These are phyloP conservation scores for Eucidaris tribuloides DNA, from an alignment of 35 echinoderm and acorn worm species.

Conservation along the genomic window DNA sequence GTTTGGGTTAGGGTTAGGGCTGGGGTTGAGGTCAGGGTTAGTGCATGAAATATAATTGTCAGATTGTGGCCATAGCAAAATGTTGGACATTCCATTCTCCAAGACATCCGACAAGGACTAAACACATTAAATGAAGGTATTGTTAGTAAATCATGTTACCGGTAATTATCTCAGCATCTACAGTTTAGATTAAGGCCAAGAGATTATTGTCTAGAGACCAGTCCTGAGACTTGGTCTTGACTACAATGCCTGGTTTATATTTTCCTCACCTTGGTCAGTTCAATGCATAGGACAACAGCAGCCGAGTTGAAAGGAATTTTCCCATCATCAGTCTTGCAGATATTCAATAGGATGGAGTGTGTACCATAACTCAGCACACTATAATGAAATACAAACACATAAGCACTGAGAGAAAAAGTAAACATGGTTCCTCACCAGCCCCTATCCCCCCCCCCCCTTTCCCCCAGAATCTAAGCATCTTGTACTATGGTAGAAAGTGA, in stretches of 20 bases:
- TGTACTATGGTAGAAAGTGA: too few species aligned
- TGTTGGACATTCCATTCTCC: not conserved
- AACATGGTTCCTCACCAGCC: too few species aligned
- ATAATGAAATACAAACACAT: too few species aligned
- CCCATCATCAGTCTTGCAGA: constrained; percentile 58
- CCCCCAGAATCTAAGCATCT: too few species aligned
- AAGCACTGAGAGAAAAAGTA: too few species aligned
- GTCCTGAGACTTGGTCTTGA: not conserved
- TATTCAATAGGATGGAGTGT: constrained; percentile 53
- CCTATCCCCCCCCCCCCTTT: too few species aligned
- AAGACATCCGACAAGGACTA: not conserved
- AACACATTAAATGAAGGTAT: not conserved
- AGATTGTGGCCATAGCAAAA: too few species aligned
- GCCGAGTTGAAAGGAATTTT: constrained; percentile 53
- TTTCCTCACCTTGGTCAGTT: constrained; percentile 50
- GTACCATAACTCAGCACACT: constrained; percentile 71
- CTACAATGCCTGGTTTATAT: not conserved
- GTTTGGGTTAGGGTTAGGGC: too few species aligned
- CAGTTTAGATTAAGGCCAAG: not conserved
- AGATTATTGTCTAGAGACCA: not conserved
- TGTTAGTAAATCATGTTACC: not conserved
- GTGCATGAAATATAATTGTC: too few species aligned
- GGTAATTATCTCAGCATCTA: not conserved
- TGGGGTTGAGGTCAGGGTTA: too few species aligned
- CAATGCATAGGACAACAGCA: constrained; percentile 57